Conservation (phyloP, 1,140 invertebrate species). For the Reticulitermes speratus region DNA sequence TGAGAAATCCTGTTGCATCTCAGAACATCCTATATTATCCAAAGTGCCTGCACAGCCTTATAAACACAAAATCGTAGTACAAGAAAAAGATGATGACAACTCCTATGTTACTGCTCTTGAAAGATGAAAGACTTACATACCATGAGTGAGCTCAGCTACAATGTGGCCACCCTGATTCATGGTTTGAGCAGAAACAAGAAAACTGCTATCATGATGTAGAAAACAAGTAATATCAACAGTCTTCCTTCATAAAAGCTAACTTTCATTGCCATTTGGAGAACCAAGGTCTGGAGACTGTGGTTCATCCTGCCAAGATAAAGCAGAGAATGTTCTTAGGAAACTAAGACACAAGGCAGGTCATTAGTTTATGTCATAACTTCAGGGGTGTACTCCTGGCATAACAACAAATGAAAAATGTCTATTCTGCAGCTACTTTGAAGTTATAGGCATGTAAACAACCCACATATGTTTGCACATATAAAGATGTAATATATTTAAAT, state of each 20-base stretch:
- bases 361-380: too few relatives aligned
- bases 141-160: background rate
- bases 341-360: too few relatives aligned
- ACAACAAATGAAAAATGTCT: too few relatives aligned
- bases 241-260: background rate
- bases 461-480: too few relatives aligned
- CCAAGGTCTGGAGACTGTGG: slow-evolving; percentile 31
- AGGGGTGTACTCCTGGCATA: too few relatives aligned
- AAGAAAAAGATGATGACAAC: too few relatives aligned
- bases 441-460: too few relatives aligned
- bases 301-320: slow-evolving; percentile 30
- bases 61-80: background rate
- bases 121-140: background rate
- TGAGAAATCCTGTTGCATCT: background rate
- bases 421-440: too few relatives aligned
- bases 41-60: background rate
- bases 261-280: slow-evolving; percentile 23
- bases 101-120: too few relatives aligned
- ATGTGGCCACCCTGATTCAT: background rate
- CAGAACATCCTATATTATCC: background rate
- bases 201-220: slow-evolving; percentile 1
- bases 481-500: too few relatives aligned
- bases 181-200: slow-evolving; percentile 6
- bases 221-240: background rate
- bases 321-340: too few relatives aligned